Evolutionary conservation across 2,797 vertebrate genomes (phyloP), one percentile per base, ranked within the genome.

Genomic region (Peromyscus attwateri): DNA sequence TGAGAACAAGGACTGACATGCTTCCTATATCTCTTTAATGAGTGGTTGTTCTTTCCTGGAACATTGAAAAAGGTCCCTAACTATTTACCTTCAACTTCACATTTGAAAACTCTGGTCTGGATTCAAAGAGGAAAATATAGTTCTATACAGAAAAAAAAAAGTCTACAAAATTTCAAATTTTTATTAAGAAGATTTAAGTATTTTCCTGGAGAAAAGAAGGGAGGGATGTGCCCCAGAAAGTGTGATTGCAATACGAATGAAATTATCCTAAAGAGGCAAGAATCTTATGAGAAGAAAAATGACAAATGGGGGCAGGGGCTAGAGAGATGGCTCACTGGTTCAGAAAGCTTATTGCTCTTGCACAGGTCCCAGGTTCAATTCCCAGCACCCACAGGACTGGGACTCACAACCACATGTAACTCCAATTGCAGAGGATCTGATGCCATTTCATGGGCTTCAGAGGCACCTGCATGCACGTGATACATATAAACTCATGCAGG

Each of bases 151-250:
- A 64, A 6, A 6, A 57, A 57, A 23, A 21, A 79, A 92, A 87
- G 62, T 55, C 11, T 89, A 84, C 10, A 89, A 16, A 87, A 75
- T 25, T 10, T 52, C 37, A 84, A 0, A 46, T 49, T 96, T 75
- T 84, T 43, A 79, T 95, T 82, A 85, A 91, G 40, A 71, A 93
- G 79, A 87, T 88, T 85, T 91, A 79, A 82, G 37, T 77, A 13
- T 76, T 92, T 71, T 82, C 10, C 8, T 40, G 93, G 91, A 94
- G 13, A 80, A 80, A 49, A n/a, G 1, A 83, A 94, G 55, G 71
- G 12, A 92, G 5, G 25, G 16, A 79, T 91, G 82, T 64, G 16
- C 40, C 77, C 73, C 73, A 57, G 84, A 81, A 89, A 80, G 77
- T 52, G 55, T 60, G 73, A 5, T 46, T 43, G 2, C 31, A 73